These are phyloP conservation scores for Enteromius unitaeniatus DNA, from an alignment of 2,797 vertebrate species.

Conservation along the genomic window DNA sequence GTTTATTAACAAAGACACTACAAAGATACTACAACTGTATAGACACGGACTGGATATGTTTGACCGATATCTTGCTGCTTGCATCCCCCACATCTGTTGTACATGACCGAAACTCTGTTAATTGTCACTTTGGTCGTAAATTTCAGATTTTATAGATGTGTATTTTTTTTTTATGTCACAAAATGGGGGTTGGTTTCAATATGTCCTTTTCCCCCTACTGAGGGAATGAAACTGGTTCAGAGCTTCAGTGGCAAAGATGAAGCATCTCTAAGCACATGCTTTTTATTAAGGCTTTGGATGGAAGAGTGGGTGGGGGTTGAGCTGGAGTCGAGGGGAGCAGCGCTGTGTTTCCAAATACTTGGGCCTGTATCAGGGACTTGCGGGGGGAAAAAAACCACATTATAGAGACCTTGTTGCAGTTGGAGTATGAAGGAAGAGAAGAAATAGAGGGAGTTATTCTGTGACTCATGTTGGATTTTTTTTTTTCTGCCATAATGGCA, in stretches of 20 bases:
- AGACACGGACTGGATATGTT: constrained; percentile 4
- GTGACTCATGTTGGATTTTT: constrained; percentile 55
- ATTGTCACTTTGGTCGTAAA: constrained; percentile 42
- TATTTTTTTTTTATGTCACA: constrained; percentile 25
- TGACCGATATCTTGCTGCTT: constrained; percentile 23
- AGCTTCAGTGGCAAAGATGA: constrained; percentile 60
- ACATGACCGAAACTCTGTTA: constrained; percentile 34
- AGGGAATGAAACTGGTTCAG: constrained; percentile 49
- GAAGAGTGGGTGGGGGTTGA: constrained; percentile 52
- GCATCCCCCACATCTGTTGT: constrained; percentile 21
- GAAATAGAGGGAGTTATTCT: constrained; percentile 48
- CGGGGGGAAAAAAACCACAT: constrained; percentile 60
- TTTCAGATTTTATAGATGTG: constrained; percentile 9
- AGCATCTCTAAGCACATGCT: constrained; percentile 67
- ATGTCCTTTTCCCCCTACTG: background rate
- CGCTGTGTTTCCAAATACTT: constrained; percentile 59
- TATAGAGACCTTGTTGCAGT: constrained; percentile 60
- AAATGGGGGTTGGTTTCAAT: background rate
- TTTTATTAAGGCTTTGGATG: constrained; percentile 65
- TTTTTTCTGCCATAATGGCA: constrained; percentile 46
- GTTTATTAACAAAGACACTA: background rate
- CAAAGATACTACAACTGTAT: background rate
- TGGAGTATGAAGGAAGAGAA: constrained; percentile 55
- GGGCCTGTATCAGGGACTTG: constrained; percentile 60
- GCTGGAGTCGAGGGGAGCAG: constrained; percentile 52